Base-by-base conservation (phyloP, 2,113 vertebrate species). In the Chaenocephalus aceratus region DNA sequence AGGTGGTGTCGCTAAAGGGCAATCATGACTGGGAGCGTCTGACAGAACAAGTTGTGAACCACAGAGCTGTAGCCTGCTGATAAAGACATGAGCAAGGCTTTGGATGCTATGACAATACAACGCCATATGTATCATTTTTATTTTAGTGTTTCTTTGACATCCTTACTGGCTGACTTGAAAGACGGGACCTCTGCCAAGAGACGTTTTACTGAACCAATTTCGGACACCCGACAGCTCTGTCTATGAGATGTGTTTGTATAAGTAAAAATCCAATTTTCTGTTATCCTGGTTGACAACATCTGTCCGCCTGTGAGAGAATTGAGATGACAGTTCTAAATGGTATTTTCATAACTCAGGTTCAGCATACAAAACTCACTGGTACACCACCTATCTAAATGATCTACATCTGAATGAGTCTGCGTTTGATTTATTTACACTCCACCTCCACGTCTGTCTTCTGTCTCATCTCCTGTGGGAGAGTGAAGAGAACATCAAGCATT, bases 241-340 rank as follows among this genome's bases (percentile, higher is more conserved):
- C 68, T 75, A 62, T 23, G 53, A 74, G 63, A 80, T 86, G 78
- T 76, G 56, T 82, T 83, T 86, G 21, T 54, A 53, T 48, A 75
- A 64, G 70, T 54, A 46, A 68, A 76, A 73, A 83, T 73, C 54
- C 15, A 79, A 63, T 81, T 51, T 86, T 86, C 63, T 72, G 57
- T 88, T 84, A 79, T 49, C 68, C 72, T 71, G 79, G 52, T 61
- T 73, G 74, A 84, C 80, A 72, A 73, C 61, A 75, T 77, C 41
- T 71, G 70, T 63, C 60, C 75, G 67, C 82, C 69, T 66, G 5
- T 0, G 5, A 78, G 30, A 65, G 41, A 82, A 68, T 34, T 15
- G 58, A 57, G 72, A 83, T 53, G 68, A 67, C 75, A 87, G 26
- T 15, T 75, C 62, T 83, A 71, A 68, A 61, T 61, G 57, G 30